Evolutionary conservation across 35 echinoderm and acorn worm species (phyloP), one percentile per base, ranked within the genome.

Genomic region (Heliocidaris erythrogramma): DNA sequence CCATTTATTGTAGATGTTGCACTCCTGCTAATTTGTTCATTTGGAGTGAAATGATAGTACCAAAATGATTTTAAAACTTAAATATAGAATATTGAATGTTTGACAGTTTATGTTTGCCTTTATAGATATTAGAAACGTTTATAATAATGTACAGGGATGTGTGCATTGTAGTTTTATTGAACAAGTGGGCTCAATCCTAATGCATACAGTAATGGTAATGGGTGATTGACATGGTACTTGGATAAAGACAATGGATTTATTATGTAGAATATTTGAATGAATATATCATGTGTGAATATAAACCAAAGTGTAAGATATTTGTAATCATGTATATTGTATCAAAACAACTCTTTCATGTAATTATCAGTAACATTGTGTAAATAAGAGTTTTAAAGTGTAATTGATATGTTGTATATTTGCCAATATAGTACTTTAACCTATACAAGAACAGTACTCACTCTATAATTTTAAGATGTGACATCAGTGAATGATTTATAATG

Each of bases 281-380:
- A 2, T n/a, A 78, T 78, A 78, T 78, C 21, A 18, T 69, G 6
- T 17, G 65, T 78, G 65, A 78, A 78, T 78, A 29, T 78, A 78
- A 78, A 78, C 65, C 65, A 78, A 78, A 78, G 65, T 78, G 7
- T 78, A 78, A 27, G 21, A 78, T 78, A 78, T 78, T 78, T 78
- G 65, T 78, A 21, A 78, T 78, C 0, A n/a, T 78, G 65, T 78
- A 7, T 78, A 78, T 78, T 27, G 18, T 27, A 78, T 78, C 65
- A 78, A 78, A 78, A 24, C 65, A 78, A 78, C 65, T 78, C 65
- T 78, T 78, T 78, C 65, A 78, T 78, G 65, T 78, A 78, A 78
- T 78, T 78, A 78, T 78, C 65, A 78, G 65, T 21, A 78, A 78
- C 21, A 24, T 78, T 5, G 5, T 78, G 65, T 78, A 78, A 78